Evolutionary conservation across 2,888 invertebrate species (phyloP), one percentile per base, ranked within the genome.

Genomic region (Phymatocera aterrima): DNA sequence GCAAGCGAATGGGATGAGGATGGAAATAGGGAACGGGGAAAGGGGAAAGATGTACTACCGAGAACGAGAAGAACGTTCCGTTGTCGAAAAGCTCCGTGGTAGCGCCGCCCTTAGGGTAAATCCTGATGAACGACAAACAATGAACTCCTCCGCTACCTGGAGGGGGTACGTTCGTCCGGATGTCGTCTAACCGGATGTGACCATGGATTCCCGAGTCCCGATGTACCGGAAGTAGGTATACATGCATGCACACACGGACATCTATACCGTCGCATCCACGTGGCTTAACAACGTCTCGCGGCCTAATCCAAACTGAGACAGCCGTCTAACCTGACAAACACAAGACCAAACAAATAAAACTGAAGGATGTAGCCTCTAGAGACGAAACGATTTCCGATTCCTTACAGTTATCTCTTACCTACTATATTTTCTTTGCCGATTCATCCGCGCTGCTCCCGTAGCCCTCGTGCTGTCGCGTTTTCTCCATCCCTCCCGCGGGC

Each of bases 1-100:
- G 83, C 81, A 84, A 81, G 80, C 78, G 74, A 79, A 34, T 21
- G 61, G 74, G 65, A 40, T 48, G 46, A 64, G 60, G 18, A n/a
- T 5, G 79, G 61, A 78, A 68, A 77, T 72, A 77, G 77, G n/a
- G 57, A 8, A 1, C 34, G 18, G 10, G 34, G 8, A 34, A 8
- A 21, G 43, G 18, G 43, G 40, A 15, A 24, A n/a, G 24, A 40
- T 24, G 15, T 68, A 46, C n/a, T n/a, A n/a, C 68, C 21, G 1
- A 43, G 68, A 68, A 68, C 24, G 6, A 28, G 64, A n/a, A n/a
- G n/a, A 68, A 68, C 43, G 46, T 37, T 57, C 28, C 57, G 57
- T 57, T 57, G 57, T 28, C 57, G 57, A 28, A 64, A 64, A 64
- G 61, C 40, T 48, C 15, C 40, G 8, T 4, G 21, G n/a, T n/a